Evolutionary conservation across 2,888 invertebrate species (phyloP).

Genomic region (Eristalis intricaria): DNA sequence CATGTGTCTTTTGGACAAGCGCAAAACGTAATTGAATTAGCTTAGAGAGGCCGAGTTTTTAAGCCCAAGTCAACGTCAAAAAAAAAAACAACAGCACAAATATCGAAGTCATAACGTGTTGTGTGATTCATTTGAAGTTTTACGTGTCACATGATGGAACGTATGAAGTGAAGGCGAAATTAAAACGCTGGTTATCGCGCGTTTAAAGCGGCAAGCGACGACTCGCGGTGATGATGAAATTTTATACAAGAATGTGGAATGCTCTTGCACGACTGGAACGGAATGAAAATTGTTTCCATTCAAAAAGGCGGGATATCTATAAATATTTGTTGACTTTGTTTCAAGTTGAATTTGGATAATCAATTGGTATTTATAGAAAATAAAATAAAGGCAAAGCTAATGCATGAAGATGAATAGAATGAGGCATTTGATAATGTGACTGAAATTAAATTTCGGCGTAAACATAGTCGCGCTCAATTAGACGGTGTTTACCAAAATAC

Average conservation of each 20-base stretch:
- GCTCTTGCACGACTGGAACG: not conserved
- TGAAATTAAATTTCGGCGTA: too few species aligned
- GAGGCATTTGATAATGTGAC: not conserved
- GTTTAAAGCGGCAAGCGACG: slow-evolving; percentile 12
- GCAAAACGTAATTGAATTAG: slow-evolving; percentile 26
- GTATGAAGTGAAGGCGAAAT: not conserved
- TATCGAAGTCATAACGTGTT: not conserved
- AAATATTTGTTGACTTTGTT: slow-evolving; percentile 19
- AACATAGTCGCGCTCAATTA: too few species aligned
- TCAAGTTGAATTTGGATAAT: not conserved
- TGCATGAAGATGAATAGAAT: not conserved
- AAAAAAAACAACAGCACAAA: not conserved
- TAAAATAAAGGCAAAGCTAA: not conserved
- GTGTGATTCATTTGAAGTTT: slow-evolving; percentile 15
- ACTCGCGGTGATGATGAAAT: slow-evolving; percentile 13
- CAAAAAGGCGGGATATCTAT: slow-evolving; percentile 28
- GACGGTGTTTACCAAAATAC: too few species aligned
- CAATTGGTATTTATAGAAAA: not conserved
- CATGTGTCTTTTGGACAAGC: not conserved
- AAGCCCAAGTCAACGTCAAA: not conserved
- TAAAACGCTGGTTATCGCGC: not conserved
- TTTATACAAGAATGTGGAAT: slow-evolving; percentile 28
- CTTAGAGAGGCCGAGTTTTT: not conserved
- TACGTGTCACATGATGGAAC: slow-evolving; percentile 36
- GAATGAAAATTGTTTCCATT: not conserved